A percentile compares a stretch with the other conserved stretches of the same genome.
These are phyloP conservation scores for Synanthedon tipuliformis DNA, from an alignment of 2,888 invertebrate genomes.

Conservation along the genomic window DNA sequence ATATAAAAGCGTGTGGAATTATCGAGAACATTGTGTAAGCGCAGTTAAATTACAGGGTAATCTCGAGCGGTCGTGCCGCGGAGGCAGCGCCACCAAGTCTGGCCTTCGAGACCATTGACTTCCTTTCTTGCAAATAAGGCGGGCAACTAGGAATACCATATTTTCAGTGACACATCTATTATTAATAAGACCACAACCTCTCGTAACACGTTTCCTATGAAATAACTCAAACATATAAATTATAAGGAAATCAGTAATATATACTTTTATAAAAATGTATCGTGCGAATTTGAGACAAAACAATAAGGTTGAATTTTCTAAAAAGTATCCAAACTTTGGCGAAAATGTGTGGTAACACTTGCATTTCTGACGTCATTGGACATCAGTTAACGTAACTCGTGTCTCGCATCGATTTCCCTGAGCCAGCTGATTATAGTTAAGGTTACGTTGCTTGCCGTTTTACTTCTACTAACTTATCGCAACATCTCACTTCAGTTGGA, in stretches of 20 bases:
- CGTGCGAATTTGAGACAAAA: too few relatives aligned
- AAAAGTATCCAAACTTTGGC: not conserved
- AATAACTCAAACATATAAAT: too few relatives aligned
- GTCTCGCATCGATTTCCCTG: slow-evolving; percentile 20
- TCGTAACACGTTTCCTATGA: too few relatives aligned
- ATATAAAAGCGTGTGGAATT: slow-evolving; percentile 8
- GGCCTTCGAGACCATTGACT: slow-evolving; percentile 44
- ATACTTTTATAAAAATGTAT: too few relatives aligned
- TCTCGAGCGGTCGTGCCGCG: slow-evolving; percentile 29
- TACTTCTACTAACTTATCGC: slow-evolving; percentile 13
- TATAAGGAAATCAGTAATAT: too few relatives aligned
- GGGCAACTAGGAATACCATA: slow-evolving; percentile 6
- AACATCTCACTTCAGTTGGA: slow-evolving; percentile 12
- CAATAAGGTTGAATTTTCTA: too few relatives aligned
- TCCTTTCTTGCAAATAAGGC: slow-evolving; percentile 31
- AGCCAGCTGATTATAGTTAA: slow-evolving; percentile 20
- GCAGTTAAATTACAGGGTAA: slow-evolving; percentile 42
- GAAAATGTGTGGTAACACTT: slow-evolving; percentile 1
- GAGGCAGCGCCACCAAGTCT: slow-evolving; percentile 46
- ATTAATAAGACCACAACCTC: too few relatives aligned
- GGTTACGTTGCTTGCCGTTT: slow-evolving; percentile 13
- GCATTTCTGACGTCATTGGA: slow-evolving; percentile 14
- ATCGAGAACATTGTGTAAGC: slow-evolving; percentile 48
- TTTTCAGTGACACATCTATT: not conserved
- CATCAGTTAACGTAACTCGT: slow-evolving; percentile 17